Percentiles rank a stretch among this genome's conserved stretches.
These are phyloP conservation scores for Sceliomorpha sp. DNA, from an alignment of 2,888 invertebrate genomes.

Conservation along the genomic window DNA sequence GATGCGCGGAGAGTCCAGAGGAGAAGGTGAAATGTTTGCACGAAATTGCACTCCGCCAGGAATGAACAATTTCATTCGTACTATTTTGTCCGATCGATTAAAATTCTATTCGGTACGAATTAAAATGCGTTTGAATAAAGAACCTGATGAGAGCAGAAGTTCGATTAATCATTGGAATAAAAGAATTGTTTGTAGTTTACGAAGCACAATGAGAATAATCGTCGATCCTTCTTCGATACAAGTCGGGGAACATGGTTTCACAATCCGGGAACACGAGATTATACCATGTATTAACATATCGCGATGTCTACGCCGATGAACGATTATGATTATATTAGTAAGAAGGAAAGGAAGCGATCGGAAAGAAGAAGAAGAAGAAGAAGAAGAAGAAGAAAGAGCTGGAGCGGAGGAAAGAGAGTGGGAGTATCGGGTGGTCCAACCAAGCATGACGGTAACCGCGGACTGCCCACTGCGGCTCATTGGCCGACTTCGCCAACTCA, in stretches of 20 bases:
- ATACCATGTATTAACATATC: constrained; percentile 1
- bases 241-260: neutral
- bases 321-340: constrained; percentile 47
- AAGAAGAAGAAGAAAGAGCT: constrained; percentile 52
- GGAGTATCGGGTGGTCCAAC: constrained; percentile 72
- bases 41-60: too few relatives aligned
- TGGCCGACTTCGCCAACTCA: constrained; percentile 68
- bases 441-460: constrained; percentile 70
- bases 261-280: neutral
- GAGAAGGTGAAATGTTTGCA: neutral
- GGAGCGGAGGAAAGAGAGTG: constrained; percentile 58
- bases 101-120: too few relatives aligned
- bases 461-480: constrained; percentile 78
- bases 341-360: constrained; percentile 27
- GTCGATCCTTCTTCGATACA: neutral
- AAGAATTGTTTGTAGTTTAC: neutral
- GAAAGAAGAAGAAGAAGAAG: too few relatives aligned
- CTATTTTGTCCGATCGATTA: too few relatives aligned
- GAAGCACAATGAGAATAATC: too few relatives aligned
- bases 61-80: too few relatives aligned
- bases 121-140: too few relatives aligned
- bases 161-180: neutral
- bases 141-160: neutral
- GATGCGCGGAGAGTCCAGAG: neutral
- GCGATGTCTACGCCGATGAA: constrained; percentile 33